phyloP scores from a whole-genome alignment of 2,113 vertebrate species.

The Eclectus roratus region DNA sequence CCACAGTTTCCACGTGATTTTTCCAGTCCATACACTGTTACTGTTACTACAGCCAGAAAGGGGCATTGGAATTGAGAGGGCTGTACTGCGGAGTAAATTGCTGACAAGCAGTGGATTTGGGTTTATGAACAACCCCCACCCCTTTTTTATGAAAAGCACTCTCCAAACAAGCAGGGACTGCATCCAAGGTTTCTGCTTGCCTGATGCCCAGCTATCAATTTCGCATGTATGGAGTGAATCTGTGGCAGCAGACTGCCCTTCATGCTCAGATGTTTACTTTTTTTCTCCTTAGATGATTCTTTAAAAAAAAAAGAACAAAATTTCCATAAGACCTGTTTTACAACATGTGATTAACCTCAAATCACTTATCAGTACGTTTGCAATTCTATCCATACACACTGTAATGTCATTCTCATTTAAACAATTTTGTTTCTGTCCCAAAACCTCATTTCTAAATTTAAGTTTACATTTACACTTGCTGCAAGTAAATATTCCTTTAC shows the following conservation, averaged over 20 bases:
- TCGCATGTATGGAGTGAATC: not conserved
- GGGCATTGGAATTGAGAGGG: not conserved
- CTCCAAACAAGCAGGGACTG: not conserved
- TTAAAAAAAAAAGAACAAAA: not conserved
- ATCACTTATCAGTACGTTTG: not conserved
- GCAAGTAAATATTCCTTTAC: not conserved
- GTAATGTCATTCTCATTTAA: not conserved
- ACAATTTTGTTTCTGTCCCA: not conserved
- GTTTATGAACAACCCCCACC: not conserved
- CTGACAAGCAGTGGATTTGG: not conserved
- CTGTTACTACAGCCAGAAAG: not conserved
- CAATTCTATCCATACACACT: not conserved
- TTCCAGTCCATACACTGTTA: not conserved
- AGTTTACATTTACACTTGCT: not conserved
- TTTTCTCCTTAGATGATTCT: not conserved
- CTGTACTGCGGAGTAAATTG: not conserved
- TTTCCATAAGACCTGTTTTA: not conserved
- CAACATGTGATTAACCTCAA: not conserved
- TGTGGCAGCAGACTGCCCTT: not conserved
- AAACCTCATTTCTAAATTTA: not conserved
- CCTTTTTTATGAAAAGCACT: not conserved
- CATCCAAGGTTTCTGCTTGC: not conserved
- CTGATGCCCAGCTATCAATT: not conserved
- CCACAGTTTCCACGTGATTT: not conserved
- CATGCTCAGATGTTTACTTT: not conserved